These are phyloP conservation scores for Phalera bucephala DNA, from an alignment of 2,888 invertebrate species.

Conservation along the genomic window DNA sequence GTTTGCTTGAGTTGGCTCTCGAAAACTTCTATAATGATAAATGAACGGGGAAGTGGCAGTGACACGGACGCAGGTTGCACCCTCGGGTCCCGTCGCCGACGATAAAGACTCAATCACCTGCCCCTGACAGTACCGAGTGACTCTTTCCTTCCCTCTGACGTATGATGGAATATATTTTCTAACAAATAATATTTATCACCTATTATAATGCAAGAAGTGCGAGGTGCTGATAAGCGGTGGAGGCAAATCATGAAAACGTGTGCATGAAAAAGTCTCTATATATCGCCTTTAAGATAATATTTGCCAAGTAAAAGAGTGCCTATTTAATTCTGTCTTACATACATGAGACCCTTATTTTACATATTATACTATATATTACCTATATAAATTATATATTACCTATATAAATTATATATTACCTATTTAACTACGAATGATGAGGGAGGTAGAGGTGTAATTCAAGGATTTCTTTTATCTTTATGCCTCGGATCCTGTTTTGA, in stretches of 20 bases:
- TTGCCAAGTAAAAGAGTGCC: no score
- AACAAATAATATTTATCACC: slow-evolving; percentile 54
- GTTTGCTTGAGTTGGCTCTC: slow-evolving; percentile 34
- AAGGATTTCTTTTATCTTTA: neutral
- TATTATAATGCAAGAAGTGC: slow-evolving; percentile 51
- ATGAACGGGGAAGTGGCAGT: slow-evolving; percentile 55
- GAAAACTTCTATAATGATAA: slow-evolving; percentile 52
- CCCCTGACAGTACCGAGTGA: slow-evolving; percentile 52
- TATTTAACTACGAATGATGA: no score
- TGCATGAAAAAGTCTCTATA: neutral
- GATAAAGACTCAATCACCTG: slow-evolving; percentile 73
- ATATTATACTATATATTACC: no score
- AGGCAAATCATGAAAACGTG: neutral
- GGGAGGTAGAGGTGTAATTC: neutral
- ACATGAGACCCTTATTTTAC: no score
- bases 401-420: no score
- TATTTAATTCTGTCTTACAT: no score
- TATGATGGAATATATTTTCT: slow-evolving; percentile 44
- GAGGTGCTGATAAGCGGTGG: slow-evolving; percentile 41
- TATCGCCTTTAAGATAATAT: no score
- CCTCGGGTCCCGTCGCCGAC: slow-evolving; percentile 44
- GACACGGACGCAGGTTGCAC: slow-evolving; percentile 55
- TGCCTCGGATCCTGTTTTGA: neutral
- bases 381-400: no score
- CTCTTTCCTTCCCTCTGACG: slow-evolving; percentile 39